phyloP scores from a whole-genome alignment of 2,113 vertebrate genomes.

The Apodemus sylvaticus region DNA sequence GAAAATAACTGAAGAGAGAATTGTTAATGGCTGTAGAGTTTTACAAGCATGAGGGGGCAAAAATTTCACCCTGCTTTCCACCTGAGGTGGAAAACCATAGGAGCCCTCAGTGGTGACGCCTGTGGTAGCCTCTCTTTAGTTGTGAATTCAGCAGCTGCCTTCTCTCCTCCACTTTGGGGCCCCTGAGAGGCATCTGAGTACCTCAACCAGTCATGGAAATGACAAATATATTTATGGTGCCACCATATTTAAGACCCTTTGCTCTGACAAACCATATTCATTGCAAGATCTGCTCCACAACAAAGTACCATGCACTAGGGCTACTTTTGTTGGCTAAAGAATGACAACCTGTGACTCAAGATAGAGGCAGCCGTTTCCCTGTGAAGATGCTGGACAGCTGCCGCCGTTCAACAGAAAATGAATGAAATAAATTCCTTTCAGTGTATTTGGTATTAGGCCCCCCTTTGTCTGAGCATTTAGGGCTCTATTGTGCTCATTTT shows the following conservation, averaged over 20 bases:
- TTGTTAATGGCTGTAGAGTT: neutral
- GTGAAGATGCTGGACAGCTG: slow-evolving; percentile 51
- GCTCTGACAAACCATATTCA: slow-evolving; percentile 84
- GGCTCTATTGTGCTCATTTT: slow-evolving; percentile 50
- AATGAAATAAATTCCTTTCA: slow-evolving; percentile 21
- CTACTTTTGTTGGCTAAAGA: slow-evolving; percentile 76
- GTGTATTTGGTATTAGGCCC: slow-evolving; percentile 29
- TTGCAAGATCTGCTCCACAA: slow-evolving; percentile 77
- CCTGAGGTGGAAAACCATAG: neutral
- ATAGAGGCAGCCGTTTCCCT: slow-evolving; percentile 48
- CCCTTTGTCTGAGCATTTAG: neutral
- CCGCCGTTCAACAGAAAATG: slow-evolving; percentile 7
- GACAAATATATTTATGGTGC: neutral
- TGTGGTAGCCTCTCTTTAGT: neutral
- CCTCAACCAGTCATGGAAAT: slow-evolving; percentile 77
- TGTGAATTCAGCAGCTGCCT: neutral
- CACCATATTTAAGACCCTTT: slow-evolving; percentile 84
- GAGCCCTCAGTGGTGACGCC: accelerated
- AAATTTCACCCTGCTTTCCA: neutral
- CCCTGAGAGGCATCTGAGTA: slow-evolving; percentile 67
- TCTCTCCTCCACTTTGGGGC: neutral
- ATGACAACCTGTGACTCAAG: slow-evolving; percentile 74
- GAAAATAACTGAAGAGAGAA: neutral
- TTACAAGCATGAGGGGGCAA: neutral
- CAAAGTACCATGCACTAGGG: slow-evolving; percentile 77